Evolutionary conservation across 2,888 invertebrate species (phyloP).

Genomic region (Acronicta psi): DNA sequence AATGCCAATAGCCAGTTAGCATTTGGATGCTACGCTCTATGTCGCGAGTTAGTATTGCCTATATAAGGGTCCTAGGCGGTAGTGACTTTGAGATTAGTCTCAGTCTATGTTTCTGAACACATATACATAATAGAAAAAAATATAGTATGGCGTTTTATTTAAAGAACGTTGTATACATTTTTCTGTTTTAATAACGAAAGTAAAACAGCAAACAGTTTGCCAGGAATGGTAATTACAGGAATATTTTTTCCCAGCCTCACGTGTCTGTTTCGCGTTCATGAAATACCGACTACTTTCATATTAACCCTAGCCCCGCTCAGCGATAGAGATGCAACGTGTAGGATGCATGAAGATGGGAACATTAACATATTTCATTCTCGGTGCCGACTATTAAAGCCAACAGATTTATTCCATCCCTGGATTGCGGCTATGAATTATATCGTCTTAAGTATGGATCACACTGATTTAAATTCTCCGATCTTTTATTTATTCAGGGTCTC

Average conservation of each 20-base stretch:
- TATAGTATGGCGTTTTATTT: no score
- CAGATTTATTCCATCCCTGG: conserved; percentile 26
- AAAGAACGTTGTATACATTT: no score
- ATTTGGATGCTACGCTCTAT: no score
- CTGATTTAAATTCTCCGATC: conserved; percentile 43
- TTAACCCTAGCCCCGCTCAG: background rate
- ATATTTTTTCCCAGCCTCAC: background rate
- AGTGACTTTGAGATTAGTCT: no score
- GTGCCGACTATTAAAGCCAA: conserved; percentile 22
- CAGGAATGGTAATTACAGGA: background rate
- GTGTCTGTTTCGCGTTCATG: background rate
- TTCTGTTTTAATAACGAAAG: background rate
- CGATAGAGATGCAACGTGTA: conserved; percentile 22
- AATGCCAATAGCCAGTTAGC: no score
- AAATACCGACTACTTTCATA: conserved; percentile 1
- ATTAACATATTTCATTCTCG: conserved; percentile 24
- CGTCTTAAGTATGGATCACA: conserved; percentile 13
- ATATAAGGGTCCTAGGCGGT: no score
- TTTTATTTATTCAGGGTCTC: conserved; percentile 42
- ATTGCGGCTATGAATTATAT: conserved; percentile 16
- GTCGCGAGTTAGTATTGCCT: no score
- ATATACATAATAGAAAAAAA: no score
- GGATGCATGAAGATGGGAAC: conserved; percentile 22
- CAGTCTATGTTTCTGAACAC: no score
- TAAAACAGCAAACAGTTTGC: background rate